These are phyloP conservation scores for Chaetodon auriga DNA, from an alignment of 2,113 vertebrate species.

Conservation along the genomic window DNA sequence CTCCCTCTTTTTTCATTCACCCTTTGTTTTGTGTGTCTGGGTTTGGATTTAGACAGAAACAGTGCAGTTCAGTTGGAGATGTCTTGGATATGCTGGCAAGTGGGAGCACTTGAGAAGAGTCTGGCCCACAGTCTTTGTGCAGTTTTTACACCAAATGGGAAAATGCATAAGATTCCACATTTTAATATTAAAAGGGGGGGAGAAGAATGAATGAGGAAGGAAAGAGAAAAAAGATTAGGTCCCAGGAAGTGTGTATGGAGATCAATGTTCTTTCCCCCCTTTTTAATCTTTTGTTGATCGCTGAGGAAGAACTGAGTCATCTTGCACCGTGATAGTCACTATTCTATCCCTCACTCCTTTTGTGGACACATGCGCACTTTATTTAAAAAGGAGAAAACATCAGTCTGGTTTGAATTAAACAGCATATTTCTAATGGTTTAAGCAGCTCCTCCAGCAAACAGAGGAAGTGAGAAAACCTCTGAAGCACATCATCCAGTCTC, in stretches of 20 bases:
- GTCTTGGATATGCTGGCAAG: constrained; percentile 63
- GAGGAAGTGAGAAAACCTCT: constrained; percentile 20
- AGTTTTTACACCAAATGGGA: constrained; percentile 50
- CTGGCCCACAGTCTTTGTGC: constrained; percentile 33
- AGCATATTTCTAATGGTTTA: constrained; percentile 86
- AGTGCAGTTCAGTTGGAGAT: constrained; percentile 67
- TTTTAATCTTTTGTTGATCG: constrained; percentile 21
- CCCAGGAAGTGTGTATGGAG: neutral
- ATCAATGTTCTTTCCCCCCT: constrained; percentile 10
- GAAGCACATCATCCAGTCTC: constrained; percentile 23
- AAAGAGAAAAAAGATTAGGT: neutral
- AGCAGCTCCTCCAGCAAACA: constrained; percentile 63
- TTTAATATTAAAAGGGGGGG: constrained; percentile 7
- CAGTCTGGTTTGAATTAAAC: constrained; percentile 14
- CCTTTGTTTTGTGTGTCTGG: constrained; percentile 71
- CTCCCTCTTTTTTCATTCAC: constrained; percentile 56
- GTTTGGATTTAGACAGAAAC: constrained; percentile 71
- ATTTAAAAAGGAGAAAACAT: neutral
- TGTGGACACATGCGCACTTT: neutral
- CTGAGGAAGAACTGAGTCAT: neutral
- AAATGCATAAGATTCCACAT: constrained; percentile 32
- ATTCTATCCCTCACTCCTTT: neutral
- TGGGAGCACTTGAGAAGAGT: constrained; percentile 40
- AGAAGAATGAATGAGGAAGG: neutral
- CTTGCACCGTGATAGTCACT: neutral